phyloP scores from a whole-genome alignment of 23 tunicate genomes.

The Styela clava region DNA sequence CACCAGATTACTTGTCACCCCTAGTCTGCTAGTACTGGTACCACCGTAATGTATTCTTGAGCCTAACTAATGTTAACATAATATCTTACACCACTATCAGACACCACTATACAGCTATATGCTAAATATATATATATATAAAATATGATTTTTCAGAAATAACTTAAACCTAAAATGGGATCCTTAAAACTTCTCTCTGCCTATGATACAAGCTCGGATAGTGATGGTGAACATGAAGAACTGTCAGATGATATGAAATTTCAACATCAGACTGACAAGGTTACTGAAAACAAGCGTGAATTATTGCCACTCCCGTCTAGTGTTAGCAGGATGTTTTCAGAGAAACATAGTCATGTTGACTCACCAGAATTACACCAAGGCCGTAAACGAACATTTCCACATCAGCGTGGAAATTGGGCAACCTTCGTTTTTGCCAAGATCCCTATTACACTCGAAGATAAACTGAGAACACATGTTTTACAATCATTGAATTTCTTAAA shows the following conservation, averaged over 20 bases:
- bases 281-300: neutral
- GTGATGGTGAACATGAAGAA: neutral
- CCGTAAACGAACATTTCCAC: conserved; percentile 7
- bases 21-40: too few species aligned
- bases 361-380: neutral
- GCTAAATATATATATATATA: too few species aligned
- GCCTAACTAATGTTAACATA: too few species aligned
- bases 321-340: neutral
- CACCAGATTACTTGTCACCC: too few species aligned
- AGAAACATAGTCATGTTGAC: conserved; percentile 1
- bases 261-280: neutral
- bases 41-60: too few species aligned
- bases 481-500: neutral
- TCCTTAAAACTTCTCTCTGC: neutral
- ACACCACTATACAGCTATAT: too few species aligned
- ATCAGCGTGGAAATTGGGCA: conserved; percentile 5
- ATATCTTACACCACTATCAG: too few species aligned
- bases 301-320: neutral
- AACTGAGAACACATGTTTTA: neutral
- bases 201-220: neutral
- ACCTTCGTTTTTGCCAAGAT: neutral
- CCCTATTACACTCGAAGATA: neutral
- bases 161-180: neutral
- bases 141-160: neutral
- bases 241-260: neutral